A percentile compares a stretch with the other conserved stretches of the same genome.
These are phyloP conservation scores for Pseudolaguvia tuberculata DNA, from an alignment of 2,113 vertebrate genomes.

Conservation along the genomic window DNA sequence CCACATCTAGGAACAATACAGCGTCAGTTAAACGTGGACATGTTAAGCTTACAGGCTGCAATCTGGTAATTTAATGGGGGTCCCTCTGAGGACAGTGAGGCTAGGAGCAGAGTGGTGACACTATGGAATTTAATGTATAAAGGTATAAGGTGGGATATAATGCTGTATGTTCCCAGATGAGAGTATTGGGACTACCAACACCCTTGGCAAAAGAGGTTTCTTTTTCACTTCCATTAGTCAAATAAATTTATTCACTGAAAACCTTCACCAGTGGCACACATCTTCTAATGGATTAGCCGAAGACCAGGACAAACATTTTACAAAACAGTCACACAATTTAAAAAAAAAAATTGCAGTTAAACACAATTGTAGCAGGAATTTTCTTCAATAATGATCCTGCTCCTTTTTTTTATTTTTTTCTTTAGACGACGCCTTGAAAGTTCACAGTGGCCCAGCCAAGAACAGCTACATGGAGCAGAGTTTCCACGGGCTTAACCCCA, in stretches of 20 bases:
- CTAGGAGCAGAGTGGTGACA: background rate
- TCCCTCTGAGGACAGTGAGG: background rate
- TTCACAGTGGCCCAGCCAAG: conserved; percentile 83
- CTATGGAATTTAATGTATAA: too few species aligned
- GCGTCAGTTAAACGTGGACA: too few species aligned
- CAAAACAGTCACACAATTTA: background rate
- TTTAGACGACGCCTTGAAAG: conserved; percentile 82
- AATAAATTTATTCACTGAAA: background rate
- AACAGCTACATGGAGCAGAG: conserved; percentile 99
- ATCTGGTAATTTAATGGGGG: background rate
- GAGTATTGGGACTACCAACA: background rate
- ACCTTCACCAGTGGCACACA: too few species aligned
- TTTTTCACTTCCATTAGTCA: background rate
- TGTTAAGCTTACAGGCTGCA: too few species aligned
- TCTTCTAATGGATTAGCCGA: background rate
- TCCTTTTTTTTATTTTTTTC: conserved; percentile 21
- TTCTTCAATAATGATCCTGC: background rate
- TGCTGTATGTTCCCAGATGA: too few species aligned
- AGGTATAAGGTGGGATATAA: too few species aligned
- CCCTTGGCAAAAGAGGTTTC: background rate
- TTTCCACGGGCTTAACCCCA: conserved; percentile 91
- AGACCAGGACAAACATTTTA: background rate
- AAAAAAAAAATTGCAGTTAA: too few species aligned
- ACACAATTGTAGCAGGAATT: background rate
- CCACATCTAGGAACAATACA: too few species aligned